Base-by-base conservation (phyloP, 2,113 vertebrate species). In the Oncorhynchus gorbuscha region DNA sequence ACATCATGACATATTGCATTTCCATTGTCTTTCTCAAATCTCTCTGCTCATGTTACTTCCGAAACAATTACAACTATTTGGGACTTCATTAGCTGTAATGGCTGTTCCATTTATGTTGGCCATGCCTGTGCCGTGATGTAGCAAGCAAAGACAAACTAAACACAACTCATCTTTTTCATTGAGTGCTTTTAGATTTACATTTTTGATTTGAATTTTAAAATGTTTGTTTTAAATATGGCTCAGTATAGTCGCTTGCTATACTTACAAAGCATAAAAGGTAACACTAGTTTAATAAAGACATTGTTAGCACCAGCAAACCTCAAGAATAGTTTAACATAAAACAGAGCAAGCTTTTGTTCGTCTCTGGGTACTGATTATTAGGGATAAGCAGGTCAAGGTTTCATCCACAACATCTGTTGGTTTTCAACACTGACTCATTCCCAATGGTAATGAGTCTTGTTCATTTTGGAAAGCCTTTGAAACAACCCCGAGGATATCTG, bases 381-480 rank as follows among this genome's bases (percentile, higher is more conserved):
- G 76, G 62, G 69, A 22, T 74, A 83, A 83, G 74, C 81, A 85
- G 87, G 86, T 88, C 89, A 88, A 89, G 86, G 84, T 89, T 77
- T 85, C 85, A 79, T 68, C 69, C 82, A 76, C 79, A 83, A 88
- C 86, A 87, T 85, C 85, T 85, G 77, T 83, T 83, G 5, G 81
- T 83, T 88, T 85, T 80, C 82, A 51, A 71, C 64, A 77, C 82
- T 76, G 80, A 84, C 81, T 85, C 85, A 79, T 76, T 89, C 90
- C 85, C 90, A 77, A 79, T 89, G 87, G 89, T 90, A 89, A 90
- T 84, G 75, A 89, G 85, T 82, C 85, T 84, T 87, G 85, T 91
- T 89, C 82, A 88, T 87, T 89, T 91, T 88, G 88, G 83, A 75
- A 80, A 71, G 5, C 75, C 72, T 83, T 78, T 78, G 78, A 90